Conservation (phyloP, 2,888 invertebrate species). For the Eudasyphora cyanicolor region DNA sequence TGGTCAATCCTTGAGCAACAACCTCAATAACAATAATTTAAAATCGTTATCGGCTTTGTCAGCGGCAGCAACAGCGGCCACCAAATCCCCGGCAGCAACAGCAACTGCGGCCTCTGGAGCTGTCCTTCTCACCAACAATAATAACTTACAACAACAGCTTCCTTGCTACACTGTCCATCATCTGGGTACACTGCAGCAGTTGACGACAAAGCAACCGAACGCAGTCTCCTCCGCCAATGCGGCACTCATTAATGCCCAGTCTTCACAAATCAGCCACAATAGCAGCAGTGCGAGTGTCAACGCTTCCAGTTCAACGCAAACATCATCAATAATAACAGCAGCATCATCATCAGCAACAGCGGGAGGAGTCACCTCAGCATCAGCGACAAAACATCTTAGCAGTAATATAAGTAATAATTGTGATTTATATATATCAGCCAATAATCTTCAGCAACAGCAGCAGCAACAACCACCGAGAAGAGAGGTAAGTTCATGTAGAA, state of each 20-base stretch:
- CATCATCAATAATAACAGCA: slow-evolving; percentile 42
- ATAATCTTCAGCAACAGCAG: slow-evolving; percentile 74
- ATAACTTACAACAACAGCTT: neutral
- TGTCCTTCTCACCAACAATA: slow-evolving; percentile 1
- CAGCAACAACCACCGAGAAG: slow-evolving; percentile 75
- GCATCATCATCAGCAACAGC: slow-evolving; percentile 60
- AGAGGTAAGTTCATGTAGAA: slow-evolving; percentile 75
- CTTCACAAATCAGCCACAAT: slow-evolving; percentile 38
- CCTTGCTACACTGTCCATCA: slow-evolving; percentile 7
- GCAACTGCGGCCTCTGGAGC: slow-evolving; percentile 62
- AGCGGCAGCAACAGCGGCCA: slow-evolving; percentile 62
- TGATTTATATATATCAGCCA: slow-evolving; percentile 78
- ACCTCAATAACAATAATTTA: slow-evolving; percentile 52
- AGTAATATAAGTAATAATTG: slow-evolving; percentile 76
- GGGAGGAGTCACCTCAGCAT: too few species aligned
- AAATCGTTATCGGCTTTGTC: slow-evolving; percentile 32
- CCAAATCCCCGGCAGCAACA: slow-evolving; percentile 52
- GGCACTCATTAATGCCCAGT: slow-evolving; percentile 61
- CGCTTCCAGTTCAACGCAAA: slow-evolving; percentile 58
- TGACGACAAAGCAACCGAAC: slow-evolving; percentile 8
- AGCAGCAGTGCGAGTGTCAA: slow-evolving; percentile 56
- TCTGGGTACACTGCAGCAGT: slow-evolving; percentile 45
- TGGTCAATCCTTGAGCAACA: slow-evolving; percentile 21
- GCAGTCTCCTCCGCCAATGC: too few species aligned
- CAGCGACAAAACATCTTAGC: slow-evolving; percentile 60